phyloP scores from a whole-genome alignment of 2,113 vertebrate species.

The Alethe castanea region DNA sequence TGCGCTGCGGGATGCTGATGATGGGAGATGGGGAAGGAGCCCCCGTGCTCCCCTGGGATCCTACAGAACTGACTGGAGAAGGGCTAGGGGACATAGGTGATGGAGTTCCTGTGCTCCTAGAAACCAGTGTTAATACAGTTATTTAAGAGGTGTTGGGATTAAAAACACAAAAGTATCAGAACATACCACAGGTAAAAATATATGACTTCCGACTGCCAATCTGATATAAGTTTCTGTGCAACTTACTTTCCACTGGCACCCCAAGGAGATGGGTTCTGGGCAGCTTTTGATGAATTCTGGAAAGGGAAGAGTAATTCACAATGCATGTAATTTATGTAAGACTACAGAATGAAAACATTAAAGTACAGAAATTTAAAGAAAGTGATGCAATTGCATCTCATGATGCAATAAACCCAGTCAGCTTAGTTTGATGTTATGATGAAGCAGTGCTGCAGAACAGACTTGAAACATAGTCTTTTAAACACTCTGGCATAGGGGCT shows the following conservation, averaged over 20 bases:
- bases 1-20: slow-evolving; percentile 95
- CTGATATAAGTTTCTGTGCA: background rate
- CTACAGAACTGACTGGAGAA: slow-evolving; percentile 79
- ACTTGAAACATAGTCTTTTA: background rate
- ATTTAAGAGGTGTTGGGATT: background rate
- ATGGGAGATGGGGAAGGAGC: slow-evolving; percentile 77
- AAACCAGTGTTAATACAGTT: background rate
- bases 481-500: background rate
- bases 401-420: background rate
- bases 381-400: background rate
- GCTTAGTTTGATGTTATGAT: background rate
- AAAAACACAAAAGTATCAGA: background rate
- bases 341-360: background rate
- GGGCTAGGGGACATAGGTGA: slow-evolving; percentile 81
- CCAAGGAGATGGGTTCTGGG: slow-evolving; percentile 81
- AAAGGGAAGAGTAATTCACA: slow-evolving; percentile 36
- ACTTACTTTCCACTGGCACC: slow-evolving; percentile 89
- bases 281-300: slow-evolving; percentile 90
- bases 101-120: slow-evolving; percentile 80
- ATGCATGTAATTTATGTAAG: background rate
- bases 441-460: background rate
- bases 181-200: background rate
- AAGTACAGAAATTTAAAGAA: background rate
- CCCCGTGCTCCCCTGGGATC: slow-evolving; percentile 77
- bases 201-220: background rate